Conservation (phyloP, 1,140 invertebrate genomes). For the Pogonomyrmex californicus region DNA sequence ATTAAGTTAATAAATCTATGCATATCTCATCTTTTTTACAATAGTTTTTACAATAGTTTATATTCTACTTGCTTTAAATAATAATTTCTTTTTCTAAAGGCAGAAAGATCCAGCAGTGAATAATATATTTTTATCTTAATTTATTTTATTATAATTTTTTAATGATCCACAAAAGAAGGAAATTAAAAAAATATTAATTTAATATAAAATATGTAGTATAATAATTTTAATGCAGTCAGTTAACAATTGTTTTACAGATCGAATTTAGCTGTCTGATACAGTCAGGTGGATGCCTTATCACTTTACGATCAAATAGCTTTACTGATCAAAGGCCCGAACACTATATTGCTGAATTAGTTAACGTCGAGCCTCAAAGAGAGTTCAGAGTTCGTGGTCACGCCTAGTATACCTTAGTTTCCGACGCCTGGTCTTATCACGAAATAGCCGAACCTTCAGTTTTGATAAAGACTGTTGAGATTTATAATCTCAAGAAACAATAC, state of each 20-base stretch:
- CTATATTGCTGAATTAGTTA: slow-evolving; percentile 64
- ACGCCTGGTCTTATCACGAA: slow-evolving; percentile 32
- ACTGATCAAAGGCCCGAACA: slow-evolving; percentile 59
- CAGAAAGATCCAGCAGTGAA: not conserved
- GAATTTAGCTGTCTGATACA: not conserved
- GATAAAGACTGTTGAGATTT: not conserved
- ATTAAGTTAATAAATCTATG: not conserved
- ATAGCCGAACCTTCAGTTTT: not conserved
- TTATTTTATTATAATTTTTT: slow-evolving; percentile 2
- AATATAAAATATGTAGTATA: not conserved
- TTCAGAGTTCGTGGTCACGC: slow-evolving; percentile 62
- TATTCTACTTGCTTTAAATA: not conserved
- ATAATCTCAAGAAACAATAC: not conserved
- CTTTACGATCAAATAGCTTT: slow-evolving; percentile 61
- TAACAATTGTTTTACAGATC: slow-evolving; percentile 7
- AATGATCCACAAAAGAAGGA: not conserved
- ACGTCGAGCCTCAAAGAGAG: slow-evolving; percentile 54
- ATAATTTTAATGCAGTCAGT: slow-evolving; percentile 11
- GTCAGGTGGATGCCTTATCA: slow-evolving; percentile 41
- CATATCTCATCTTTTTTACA: not conserved
- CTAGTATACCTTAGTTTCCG: slow-evolving; percentile 27
- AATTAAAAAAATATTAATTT: not conserved
- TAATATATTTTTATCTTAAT: not conserved
- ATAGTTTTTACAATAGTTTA: not conserved
- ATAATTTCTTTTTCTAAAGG: not conserved